Base-by-base conservation (phyloP, 2,797 vertebrate genomes). In the Notolabrus celidotus region DNA sequence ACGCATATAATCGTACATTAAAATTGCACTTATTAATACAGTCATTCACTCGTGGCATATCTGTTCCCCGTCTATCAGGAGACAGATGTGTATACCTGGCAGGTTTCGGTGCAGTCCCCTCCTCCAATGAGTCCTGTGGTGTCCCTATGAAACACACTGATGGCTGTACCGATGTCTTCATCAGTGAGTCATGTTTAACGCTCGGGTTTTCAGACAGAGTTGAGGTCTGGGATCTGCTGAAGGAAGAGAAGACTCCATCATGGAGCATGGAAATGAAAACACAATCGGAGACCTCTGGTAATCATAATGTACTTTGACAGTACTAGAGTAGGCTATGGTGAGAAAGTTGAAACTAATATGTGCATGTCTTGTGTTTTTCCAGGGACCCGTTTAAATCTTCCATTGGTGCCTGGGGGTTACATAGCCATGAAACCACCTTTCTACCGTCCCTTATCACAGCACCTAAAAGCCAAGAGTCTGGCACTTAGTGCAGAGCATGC, bases 401-500 rank as follows among this genome's bases (percentile, higher is more conserved):
- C 97, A 0, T 74, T 97, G 86, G 92, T 96, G 34, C 88, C 95
- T 7, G 89, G 90, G 0, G 96, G 96, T 14, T 96, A 96, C 64
- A 74, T 95, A 27, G 66, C 71, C 25, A 80, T 83, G 0, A 89
- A 84, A 25, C 89, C 93, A 2, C 97, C 97, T 0, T 92, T 97
- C 77, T 96, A 90, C 73, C 80, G 23, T 3, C 34, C 94, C 0
- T 86, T 98, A 50, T 86, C 92, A 0, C 77, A 79, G 0, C 86
- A 85, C 16, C 71, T 97, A 55, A 86, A 59, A 22, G 96, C 91
- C 1, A 93, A 82, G 36, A 92, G 79, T 46, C 87, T 99, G 66
- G 92, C 86, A 0, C 71, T 99, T 86, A 94, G 97, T 15, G 71
- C 85, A 0, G 95, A 96, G 50, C 97, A 99, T n/a, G 95, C 61